These are phyloP conservation scores for Cacatua alba DNA, from an alignment of 2,113 vertebrate species.

Conservation along the genomic window DNA sequence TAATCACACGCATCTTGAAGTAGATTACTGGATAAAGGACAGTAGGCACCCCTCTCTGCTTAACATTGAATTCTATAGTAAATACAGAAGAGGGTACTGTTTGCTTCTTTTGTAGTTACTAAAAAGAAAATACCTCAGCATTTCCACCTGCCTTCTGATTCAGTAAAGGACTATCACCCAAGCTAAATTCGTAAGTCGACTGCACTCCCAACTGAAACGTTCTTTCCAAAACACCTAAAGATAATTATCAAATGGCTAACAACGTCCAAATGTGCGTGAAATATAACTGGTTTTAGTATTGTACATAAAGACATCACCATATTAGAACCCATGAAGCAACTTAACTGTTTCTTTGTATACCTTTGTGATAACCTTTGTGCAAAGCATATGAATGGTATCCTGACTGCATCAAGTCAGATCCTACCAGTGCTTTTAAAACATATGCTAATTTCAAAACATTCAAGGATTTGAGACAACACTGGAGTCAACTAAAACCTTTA, in stretches of 20 bases:
- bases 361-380: not conserved
- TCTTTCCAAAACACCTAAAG: not conserved
- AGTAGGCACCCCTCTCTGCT: not conserved
- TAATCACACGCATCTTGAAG: not conserved
- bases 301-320: not conserved
- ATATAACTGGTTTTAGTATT: not conserved
- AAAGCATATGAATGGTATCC: not conserved
- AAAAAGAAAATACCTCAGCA: not conserved
- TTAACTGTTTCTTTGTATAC: not conserved
- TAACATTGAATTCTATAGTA: not conserved
- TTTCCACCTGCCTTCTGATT: not conserved
- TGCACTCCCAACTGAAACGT: not conserved
- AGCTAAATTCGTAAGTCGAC: not conserved
- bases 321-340: not conserved
- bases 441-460: not conserved
- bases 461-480: not conserved
- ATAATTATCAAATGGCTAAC: not conserved
- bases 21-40: not conserved
- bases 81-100: not conserved
- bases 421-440: not conserved
- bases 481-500: not conserved
- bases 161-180: not conserved
- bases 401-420: not conserved
- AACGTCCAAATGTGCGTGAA: not conserved
- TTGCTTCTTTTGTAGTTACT: not conserved